Evolutionary conservation across 2,797 vertebrate species (phyloP), one percentile per base, ranked within the genome.

Genomic region (Paratrypauchen microcephalus): DNA sequence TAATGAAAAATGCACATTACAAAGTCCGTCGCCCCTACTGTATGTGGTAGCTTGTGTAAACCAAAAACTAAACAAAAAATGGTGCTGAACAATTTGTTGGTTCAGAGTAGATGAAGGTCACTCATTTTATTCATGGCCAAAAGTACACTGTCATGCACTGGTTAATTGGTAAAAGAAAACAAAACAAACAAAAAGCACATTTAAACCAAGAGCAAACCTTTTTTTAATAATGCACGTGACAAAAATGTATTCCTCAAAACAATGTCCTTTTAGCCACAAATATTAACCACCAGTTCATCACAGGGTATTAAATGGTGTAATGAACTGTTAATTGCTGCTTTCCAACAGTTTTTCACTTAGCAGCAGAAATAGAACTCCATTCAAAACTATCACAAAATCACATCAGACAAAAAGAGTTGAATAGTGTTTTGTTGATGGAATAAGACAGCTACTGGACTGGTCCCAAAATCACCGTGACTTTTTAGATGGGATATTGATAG

Each of bases 391-490:
- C 30, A 12, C 19, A n/a, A n/a, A 39, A 11, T 9, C 19, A 3
- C 39, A 18, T 41, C 60, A 41, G n/a, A 47, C 54, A 73, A 70
- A 32, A 8, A 41, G 16, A 32, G 48, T 56, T 47, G 47, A 68
- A 68, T 18, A 28, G 45, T 7, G 26, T 26, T 75, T 77, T 77
- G 23, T 77, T 79, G 54, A 39, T 48, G 55, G 63, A 9, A 26
- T 15, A 58, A 60, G 7, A 28, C 8, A 0, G 66, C 50, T 30
- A 73, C 54, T 71, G 26, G 62, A 57, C 59, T 39, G 48, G 68
- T 41, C 63, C 77, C 66, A 68, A 36, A 70, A 78, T 66, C 65
- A 18, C 19, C 13, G 12, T 15, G 12, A 45, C 68, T 5, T 65
- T 65, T 71, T 0, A 61, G 8, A 19, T 61, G 59, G 19, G 59